Percentiles rank a stretch among this genome's conserved stretches.
Conservation (phyloP, 2,797 vertebrate species). For the Nyctibius grandis region DNA sequence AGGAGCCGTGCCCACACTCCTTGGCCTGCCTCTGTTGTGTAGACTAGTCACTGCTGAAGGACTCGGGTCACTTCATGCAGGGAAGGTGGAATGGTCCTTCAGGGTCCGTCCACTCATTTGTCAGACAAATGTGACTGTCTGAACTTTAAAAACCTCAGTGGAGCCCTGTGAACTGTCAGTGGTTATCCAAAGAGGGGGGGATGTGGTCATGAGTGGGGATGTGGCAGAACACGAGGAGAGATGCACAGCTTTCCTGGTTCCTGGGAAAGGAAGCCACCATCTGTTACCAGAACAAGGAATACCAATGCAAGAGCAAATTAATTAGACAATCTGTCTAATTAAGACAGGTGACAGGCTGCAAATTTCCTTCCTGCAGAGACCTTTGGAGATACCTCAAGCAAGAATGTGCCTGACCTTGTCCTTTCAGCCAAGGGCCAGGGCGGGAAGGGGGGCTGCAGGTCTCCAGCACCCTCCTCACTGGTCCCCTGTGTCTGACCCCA, state of each 20-base stretch:
- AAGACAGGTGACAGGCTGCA: not conserved
- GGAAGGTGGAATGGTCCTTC: not conserved
- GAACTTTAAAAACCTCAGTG: not conserved
- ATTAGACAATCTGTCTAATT: not conserved
- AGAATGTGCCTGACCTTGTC: not conserved
- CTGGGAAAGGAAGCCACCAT: slow-evolving; percentile 9
- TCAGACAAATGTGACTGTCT: not conserved
- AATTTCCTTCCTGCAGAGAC: not conserved
- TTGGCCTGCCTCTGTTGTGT: not conserved
- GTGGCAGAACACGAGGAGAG: not conserved
- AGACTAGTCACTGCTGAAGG: not conserved
- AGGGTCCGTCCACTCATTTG: not conserved
- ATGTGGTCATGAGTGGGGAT: not conserved
- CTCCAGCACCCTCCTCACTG: not conserved
- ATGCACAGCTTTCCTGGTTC: not conserved
- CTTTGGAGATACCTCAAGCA: not conserved
- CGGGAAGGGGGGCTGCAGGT: not conserved
- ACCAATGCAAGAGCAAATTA: not conserved
- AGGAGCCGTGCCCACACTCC: fast-evolving
- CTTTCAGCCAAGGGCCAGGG: not conserved
- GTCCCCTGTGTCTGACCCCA: not conserved
- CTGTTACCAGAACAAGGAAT: not conserved
- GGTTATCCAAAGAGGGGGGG: not conserved
- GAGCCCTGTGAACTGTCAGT: not conserved
- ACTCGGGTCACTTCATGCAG: not conserved